phyloP scores from a whole-genome alignment of 2,797 vertebrate species.

The Poecile montanus region DNA sequence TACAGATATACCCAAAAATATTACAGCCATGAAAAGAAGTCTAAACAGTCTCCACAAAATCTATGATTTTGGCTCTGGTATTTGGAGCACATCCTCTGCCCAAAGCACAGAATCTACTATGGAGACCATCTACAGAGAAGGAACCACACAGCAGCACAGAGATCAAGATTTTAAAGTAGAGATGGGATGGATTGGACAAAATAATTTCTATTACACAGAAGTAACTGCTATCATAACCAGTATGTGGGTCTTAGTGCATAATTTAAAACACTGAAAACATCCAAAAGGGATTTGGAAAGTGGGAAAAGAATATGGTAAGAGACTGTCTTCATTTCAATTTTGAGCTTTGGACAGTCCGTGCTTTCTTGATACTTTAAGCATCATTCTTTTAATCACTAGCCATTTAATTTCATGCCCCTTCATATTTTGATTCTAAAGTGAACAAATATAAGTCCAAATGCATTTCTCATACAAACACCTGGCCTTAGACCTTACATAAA shows the following conservation, averaged over 20 bases:
- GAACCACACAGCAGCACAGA: background rate
- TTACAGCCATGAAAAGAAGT: background rate
- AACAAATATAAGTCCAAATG: background rate
- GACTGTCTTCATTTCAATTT: background rate
- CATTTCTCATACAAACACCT: background rate
- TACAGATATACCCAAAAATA: constrained; percentile 1
- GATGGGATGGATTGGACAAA: background rate
- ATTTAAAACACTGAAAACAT: background rate
- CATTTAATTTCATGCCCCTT: background rate
- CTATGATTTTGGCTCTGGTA: background rate
- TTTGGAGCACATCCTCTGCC: background rate
- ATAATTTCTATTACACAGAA: background rate
- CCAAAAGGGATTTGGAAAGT: background rate
- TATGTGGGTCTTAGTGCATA: background rate
- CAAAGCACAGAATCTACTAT: background rate
- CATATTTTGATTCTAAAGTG: background rate
- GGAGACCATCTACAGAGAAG: background rate
- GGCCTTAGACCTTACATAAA: background rate
- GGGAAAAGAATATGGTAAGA: background rate
- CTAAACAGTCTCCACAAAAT: background rate
- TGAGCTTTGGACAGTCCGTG: background rate
- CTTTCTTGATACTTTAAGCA: background rate
- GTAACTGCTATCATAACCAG: background rate
- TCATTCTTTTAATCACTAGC: background rate
- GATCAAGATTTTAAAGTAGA: background rate